Evolutionary conservation across 2,888 invertebrate genomes (phyloP).

Genomic region (Papilio elwesi): DNA sequence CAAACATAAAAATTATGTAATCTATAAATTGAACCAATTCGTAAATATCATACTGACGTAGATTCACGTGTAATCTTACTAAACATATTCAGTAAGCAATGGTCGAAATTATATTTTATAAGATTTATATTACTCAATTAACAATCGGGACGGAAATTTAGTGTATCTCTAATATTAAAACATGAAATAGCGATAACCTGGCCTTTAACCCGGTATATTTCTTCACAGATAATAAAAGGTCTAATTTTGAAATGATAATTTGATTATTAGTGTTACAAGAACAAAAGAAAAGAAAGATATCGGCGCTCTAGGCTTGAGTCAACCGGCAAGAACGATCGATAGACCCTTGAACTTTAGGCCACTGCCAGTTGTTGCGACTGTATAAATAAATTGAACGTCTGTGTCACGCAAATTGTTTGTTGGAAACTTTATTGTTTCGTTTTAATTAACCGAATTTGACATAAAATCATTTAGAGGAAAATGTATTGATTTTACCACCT

Average conservation of each 20-base stretch:
- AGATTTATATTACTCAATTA: not conserved
- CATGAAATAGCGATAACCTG: slow-evolving; percentile 27
- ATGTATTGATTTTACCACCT: not conserved
- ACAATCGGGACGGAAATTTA: slow-evolving; percentile 1
- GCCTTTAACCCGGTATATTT: slow-evolving; percentile 34
- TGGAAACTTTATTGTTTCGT: slow-evolving; percentile 3
- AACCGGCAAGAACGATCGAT: slow-evolving; percentile 63
- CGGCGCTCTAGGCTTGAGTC: not conserved
- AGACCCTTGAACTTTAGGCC: slow-evolving; percentile 74
- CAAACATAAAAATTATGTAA: too few relatives aligned
- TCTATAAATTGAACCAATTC: too few relatives aligned
- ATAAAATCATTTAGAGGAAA: not conserved
- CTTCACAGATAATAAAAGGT: slow-evolving; percentile 29
- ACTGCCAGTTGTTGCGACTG: not conserved
- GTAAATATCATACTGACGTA: too few relatives aligned
- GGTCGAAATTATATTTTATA: too few relatives aligned
- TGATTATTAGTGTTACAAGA: slow-evolving; percentile 1
- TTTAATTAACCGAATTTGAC: slow-evolving; percentile 12
- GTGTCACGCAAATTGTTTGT: not conserved
- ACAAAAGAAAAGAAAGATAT: slow-evolving; percentile 1
- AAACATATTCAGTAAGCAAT: too few relatives aligned
- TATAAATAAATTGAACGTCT: slow-evolving; percentile 26
- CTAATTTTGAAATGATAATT: slow-evolving; percentile 22
- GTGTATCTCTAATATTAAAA: slow-evolving; percentile 11
- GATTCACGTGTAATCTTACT: too few relatives aligned